Evolutionary conservation across 2,888 invertebrate species (phyloP), one percentile per base, ranked within the genome.

Genomic region (Craniophora ligustri): DNA sequence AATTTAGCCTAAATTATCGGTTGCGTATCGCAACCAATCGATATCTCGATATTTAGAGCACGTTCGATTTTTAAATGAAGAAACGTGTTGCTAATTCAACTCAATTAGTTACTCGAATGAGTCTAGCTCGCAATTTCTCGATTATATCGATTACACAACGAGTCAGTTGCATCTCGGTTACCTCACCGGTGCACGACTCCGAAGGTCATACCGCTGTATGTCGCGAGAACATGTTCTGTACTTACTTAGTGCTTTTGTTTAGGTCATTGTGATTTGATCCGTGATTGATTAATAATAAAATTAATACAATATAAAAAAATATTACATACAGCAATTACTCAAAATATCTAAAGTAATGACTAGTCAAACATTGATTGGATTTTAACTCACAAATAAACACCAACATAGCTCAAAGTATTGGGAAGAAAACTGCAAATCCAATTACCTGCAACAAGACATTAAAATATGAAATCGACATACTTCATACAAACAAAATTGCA

Each of bases 131-230:
- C 63, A 57, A 71, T 73, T 70, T 69, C 65, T 68, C 56, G 50
- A 57, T 67, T 75, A 76, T 65, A 67, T 72, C 65, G 72, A 69
- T 87, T 85, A 84, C 79, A 66, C 82, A 85, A 86, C 76, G 41
- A 50, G 60, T 47, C 39, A 45, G 73, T 79, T 82, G 74, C 76
- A 79, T 79, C 78, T 78, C 65, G 67, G 61, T 86, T 85, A 85
- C 85, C 72, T 82, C 81, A 86, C 55, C 58, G 40, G 35, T 38
- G 57, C 71, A 70, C 65, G 60, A 63, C 67, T 69, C 47, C 69
- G 78, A 81, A 81, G 81, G 79, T 82, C 77, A 69, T 21, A n/a
- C 28, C 11, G 35, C 5, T 34, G 44, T 61, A 30, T 70, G 65
- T 68, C 58, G 48, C 50, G 35, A 32, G 31, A 34, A 13, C 35